phyloP scores from a whole-genome alignment of 2,113 vertebrate species.

The Oryzias woworae region DNA sequence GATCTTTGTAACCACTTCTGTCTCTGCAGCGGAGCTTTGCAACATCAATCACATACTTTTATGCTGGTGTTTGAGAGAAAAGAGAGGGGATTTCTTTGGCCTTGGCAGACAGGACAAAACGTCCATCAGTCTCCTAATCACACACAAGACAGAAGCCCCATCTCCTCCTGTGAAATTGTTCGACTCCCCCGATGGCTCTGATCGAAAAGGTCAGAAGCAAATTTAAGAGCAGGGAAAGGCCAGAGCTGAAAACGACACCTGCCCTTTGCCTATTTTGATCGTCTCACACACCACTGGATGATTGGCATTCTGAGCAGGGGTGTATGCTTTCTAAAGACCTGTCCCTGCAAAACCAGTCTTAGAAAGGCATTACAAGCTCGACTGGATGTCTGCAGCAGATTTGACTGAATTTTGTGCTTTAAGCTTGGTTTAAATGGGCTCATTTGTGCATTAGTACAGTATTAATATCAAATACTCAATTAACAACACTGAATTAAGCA shows the following conservation, averaged over 20 bases:
- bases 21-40: neutral
- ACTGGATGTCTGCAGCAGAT: neutral
- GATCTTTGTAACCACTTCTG: slow-evolving; percentile 1
- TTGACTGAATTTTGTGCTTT: no score
- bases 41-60: slow-evolving; percentile 17
- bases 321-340: slow-evolving; percentile 15
- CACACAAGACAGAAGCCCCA: slow-evolving; percentile 18
- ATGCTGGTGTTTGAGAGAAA: slow-evolving; percentile 32
- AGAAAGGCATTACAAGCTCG: slow-evolving; percentile 1
- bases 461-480: no score
- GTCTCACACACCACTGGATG: slow-evolving; percentile 49
- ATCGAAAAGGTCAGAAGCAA: slow-evolving; percentile 76
- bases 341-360: neutral
- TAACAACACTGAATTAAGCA: slow-evolving; percentile 10
- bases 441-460: no score
- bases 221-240: slow-evolving; percentile 41
- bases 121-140: slow-evolving; percentile 1
- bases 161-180: slow-evolving; percentile 22
- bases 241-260: slow-evolving; percentile 74
- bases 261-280: slow-evolving; percentile 77
- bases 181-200: slow-evolving; percentile 26
- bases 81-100: slow-evolving; percentile 7
- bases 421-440: no score
- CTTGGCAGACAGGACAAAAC: slow-evolving; percentile 10
- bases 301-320: slow-evolving; percentile 51